Conservation (phyloP, 2,113 vertebrate genomes). For the Peucedramus taeniatus region DNA sequence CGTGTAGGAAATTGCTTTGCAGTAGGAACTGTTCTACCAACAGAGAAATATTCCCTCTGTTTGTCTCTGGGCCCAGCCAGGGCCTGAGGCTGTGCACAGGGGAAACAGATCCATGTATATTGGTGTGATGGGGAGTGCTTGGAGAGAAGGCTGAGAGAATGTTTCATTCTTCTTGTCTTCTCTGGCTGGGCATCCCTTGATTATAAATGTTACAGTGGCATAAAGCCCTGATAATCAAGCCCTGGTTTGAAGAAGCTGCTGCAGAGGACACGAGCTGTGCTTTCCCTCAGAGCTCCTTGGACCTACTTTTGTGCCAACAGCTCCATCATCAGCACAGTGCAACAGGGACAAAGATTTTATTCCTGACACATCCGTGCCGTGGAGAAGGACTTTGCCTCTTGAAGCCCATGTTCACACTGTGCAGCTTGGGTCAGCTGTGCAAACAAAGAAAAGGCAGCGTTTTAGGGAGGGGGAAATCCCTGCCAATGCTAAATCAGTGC, state of each 20-base stretch:
- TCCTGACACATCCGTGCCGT: background rate
- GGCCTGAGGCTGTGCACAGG: background rate
- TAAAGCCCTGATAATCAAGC: background rate
- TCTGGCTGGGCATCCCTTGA: background rate
- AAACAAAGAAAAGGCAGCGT: background rate
- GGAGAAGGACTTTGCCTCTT: background rate
- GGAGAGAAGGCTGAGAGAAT: background rate
- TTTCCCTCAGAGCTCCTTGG: background rate
- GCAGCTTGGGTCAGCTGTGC: background rate
- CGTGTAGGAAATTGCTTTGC: background rate
- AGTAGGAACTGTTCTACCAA: background rate
- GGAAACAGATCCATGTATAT: background rate
- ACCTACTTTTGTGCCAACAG: background rate
- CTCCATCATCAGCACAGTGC: rapidly evolving
- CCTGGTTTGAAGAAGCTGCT: background rate
- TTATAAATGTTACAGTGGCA: background rate
- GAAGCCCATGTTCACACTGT: rapidly evolving
- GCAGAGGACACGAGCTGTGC: rapidly evolving
- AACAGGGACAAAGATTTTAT: background rate
- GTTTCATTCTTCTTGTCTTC: background rate
- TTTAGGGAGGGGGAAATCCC: background rate
- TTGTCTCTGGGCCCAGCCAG: rapidly evolving
- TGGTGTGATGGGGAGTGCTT: background rate
- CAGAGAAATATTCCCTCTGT: background rate
- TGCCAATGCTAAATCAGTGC: background rate